These are phyloP conservation scores for Arctia plantaginis DNA, from an alignment of 2,888 invertebrate genomes.

Conservation along the genomic window DNA sequence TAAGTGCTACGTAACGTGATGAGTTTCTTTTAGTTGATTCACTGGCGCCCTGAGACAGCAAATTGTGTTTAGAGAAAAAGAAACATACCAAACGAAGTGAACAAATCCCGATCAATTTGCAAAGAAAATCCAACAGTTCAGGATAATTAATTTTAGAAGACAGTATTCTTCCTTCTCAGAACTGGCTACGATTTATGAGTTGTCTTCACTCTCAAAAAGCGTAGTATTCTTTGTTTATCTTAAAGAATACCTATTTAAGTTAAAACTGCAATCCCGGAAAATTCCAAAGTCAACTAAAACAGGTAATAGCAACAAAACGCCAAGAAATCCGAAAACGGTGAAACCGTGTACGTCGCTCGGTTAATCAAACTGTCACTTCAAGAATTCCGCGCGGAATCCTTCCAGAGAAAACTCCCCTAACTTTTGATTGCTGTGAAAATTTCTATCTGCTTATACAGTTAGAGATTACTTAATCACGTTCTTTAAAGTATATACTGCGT, in stretches of 20 bases:
- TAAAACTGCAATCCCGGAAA: slow-evolving; percentile 51
- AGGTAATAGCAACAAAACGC: slow-evolving; percentile 76
- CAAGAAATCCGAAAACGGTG: slow-evolving; percentile 77
- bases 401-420: slow-evolving; percentile 82
- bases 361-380: slow-evolving; percentile 87
- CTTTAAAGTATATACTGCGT: slow-evolving; percentile 59
- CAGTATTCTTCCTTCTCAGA: slow-evolving; percentile 36
- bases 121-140: slow-evolving; percentile 57
- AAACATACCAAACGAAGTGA: slow-evolving; percentile 66
- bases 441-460: slow-evolving; percentile 78
- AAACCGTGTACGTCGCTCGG: slow-evolving; percentile 83
- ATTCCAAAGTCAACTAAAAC: slow-evolving; percentile 70
- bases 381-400: slow-evolving; percentile 85
- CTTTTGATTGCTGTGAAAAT: slow-evolving; percentile 84
- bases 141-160: slow-evolving; percentile 61
- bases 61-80: slow-evolving; percentile 76
- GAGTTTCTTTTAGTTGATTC: slow-evolving; percentile 76
- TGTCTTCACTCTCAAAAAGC: slow-evolving; percentile 29
- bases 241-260: slow-evolving; percentile 37
- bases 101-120: slow-evolving; percentile 76
- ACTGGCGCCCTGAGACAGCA: slow-evolving; percentile 62
- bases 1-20: slow-evolving; percentile 75
- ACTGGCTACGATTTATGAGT: slow-evolving; percentile 41
- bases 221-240: slow-evolving; percentile 35
- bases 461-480: slow-evolving; percentile 80